Evolutionary conservation across 2,888 invertebrate genomes (phyloP), one percentile per base, ranked within the genome.

Genomic region (Troides aeacus): DNA sequence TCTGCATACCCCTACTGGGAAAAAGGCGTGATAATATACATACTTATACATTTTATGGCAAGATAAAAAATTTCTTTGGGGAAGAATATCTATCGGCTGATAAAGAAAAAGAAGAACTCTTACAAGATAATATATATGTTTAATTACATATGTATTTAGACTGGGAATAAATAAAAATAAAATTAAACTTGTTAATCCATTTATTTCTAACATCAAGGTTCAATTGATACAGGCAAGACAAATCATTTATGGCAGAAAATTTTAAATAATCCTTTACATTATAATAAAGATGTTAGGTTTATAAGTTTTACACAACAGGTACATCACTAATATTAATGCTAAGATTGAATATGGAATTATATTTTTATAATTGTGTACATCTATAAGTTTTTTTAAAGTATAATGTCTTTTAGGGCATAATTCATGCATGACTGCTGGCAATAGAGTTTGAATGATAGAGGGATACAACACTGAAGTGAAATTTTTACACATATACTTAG

Each of bases 141-240:
- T 46, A 42, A 42, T 42, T 42, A 7, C 46, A 46, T 12, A 46
- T 46, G 0, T 46, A 46, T 46, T 15, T 46, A 46, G 46, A 46
- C 1, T 18, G 21, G 30, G 60, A 39, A 46, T 39, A 30, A 56
- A 69, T 46, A 61, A 69, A 10, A 15, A 65, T 17, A 62, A 42
- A 61, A 18, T 6, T 57, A 36, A 64, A 64, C 70, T 71, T 67
- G 63, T 74, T 68, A 73, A 71, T 71, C 64, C 46, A 61, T 76
- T 73, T 76, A 74, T 74, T 75, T 74, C 58, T 72, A 75, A 76
- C 74, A 77, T 69, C 65, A 71, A 72, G 65, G 72, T 70, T 70
- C 69, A 68, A 73, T 75, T 73, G 70, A 70, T 71, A 72, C 66
- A 69, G 68, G 68, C 70, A 68, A 62, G 60, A 67, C 68, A 64